Evolutionary conservation across 2,113 vertebrate genomes (phyloP).

Genomic region (Dasypus novemcinctus): DNA sequence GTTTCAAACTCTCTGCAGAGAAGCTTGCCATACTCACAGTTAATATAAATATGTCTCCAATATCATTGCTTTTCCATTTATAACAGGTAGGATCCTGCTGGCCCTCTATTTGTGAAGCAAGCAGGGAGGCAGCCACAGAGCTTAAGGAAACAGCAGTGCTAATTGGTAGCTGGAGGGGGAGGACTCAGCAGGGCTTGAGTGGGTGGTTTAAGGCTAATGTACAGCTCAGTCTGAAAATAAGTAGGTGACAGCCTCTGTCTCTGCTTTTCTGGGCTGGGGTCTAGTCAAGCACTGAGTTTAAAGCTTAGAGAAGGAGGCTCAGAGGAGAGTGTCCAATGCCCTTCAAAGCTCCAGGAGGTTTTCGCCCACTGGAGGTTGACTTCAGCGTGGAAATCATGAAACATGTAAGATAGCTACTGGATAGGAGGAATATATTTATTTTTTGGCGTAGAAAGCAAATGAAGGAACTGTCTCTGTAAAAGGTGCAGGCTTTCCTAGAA

Average conservation of each 20-base stretch:
- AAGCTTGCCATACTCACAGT: neutral
- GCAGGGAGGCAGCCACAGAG: neutral
- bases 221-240: neutral
- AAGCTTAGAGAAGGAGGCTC: neutral
- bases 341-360: neutral
- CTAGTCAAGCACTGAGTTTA: no score
- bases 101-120: neutral
- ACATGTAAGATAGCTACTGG: neutral
- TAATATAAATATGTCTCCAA: neutral
- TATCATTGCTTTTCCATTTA: neutral
- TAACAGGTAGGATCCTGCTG: neutral
- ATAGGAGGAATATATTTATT: neutral
- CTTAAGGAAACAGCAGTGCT: neutral
- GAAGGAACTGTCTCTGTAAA: neutral
- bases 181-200: neutral
- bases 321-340: neutral
- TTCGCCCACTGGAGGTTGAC: neutral
- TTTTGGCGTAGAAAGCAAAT: neutral
- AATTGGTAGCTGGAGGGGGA: neutral
- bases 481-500: neutral
- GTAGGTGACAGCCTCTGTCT: neutral
- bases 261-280: neutral
- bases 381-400: neutral
- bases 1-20: neutral
- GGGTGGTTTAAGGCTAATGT: neutral